Evolutionary conservation across 2,797 vertebrate genomes (phyloP).

Genomic region (Todus mexicanus): DNA sequence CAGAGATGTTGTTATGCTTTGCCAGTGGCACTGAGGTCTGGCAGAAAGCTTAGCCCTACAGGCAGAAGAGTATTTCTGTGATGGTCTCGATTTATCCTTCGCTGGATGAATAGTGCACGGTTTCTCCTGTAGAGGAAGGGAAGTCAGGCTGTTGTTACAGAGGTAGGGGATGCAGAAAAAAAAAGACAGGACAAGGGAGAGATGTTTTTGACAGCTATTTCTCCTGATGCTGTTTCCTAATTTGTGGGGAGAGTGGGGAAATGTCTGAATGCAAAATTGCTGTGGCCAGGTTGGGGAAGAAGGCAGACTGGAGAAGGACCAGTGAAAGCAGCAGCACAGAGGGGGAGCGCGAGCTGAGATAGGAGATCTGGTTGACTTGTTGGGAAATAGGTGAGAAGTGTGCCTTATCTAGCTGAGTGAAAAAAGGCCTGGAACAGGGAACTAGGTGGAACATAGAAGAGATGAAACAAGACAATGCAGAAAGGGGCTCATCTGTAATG

Average conservation of each 20-base stretch:
- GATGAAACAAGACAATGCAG: neutral
- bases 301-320: neutral
- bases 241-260: neutral
- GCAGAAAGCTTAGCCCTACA: neutral
- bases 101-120: neutral
- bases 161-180: neutral
- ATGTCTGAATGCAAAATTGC: neutral
- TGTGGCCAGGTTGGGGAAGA: neutral
- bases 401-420: neutral
- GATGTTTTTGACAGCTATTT: neutral
- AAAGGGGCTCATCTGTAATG: neutral
- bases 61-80: neutral
- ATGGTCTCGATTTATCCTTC: neutral
- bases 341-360: neutral
- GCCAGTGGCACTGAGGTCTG: neutral
- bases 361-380: neutral
- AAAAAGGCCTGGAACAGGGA: neutral
- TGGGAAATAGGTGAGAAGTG: neutral
- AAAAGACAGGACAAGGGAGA: neutral
- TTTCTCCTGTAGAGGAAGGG: neutral
- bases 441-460: neutral
- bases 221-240: neutral
- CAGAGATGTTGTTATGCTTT: neutral
- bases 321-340: neutral
- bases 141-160: neutral